Percentiles rank a stretch among this genome's conserved stretches.
phyloP scores from a whole-genome alignment of 2,888 invertebrate species.

The Microplitis manilae region DNA sequence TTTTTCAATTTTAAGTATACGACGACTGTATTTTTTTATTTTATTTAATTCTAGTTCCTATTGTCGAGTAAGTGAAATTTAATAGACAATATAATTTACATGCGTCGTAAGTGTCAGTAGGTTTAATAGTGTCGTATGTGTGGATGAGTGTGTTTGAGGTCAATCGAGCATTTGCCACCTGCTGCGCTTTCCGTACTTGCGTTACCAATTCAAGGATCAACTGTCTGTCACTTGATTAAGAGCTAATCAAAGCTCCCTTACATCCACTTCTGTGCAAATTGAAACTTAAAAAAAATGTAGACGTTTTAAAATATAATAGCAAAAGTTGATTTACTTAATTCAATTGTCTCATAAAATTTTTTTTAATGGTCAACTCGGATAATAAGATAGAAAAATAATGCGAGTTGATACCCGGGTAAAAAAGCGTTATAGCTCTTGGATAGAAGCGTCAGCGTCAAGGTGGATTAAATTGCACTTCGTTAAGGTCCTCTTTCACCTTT shows the following conservation, averaged over 20 bases:
- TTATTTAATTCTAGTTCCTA: too few relatives aligned
- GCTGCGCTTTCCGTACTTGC: slow-evolving; percentile 31
- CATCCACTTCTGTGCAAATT: neutral
- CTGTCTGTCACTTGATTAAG: neutral
- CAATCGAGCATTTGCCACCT: slow-evolving; percentile 34
- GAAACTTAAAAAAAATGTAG: neutral
- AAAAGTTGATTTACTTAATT: neutral
- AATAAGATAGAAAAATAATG: slow-evolving; percentile 52
- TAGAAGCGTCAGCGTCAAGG: slow-evolving; percentile 43
- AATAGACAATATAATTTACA: too few relatives aligned
- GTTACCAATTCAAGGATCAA: slow-evolving; percentile 1
- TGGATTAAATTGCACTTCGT: slow-evolving; percentile 55
- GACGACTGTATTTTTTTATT: too few relatives aligned
- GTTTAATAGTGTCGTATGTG: too few relatives aligned
- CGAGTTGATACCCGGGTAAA: slow-evolving; percentile 32
- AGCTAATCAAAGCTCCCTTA: neutral
- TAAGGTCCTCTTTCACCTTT: slow-evolving; percentile 53
- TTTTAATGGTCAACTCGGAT: slow-evolving; percentile 46
- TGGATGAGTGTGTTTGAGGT: slow-evolving; percentile 23
- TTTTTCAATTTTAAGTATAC: too few relatives aligned
- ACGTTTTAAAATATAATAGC: slow-evolving; percentile 6
- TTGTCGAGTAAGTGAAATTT: too few relatives aligned
- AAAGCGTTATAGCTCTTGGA: slow-evolving; percentile 29
- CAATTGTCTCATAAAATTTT: slow-evolving; percentile 25
- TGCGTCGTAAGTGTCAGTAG: too few relatives aligned